Conservation (phyloP, 2,113 vertebrate genomes). For the Ictidomys tridecemlineatus region DNA sequence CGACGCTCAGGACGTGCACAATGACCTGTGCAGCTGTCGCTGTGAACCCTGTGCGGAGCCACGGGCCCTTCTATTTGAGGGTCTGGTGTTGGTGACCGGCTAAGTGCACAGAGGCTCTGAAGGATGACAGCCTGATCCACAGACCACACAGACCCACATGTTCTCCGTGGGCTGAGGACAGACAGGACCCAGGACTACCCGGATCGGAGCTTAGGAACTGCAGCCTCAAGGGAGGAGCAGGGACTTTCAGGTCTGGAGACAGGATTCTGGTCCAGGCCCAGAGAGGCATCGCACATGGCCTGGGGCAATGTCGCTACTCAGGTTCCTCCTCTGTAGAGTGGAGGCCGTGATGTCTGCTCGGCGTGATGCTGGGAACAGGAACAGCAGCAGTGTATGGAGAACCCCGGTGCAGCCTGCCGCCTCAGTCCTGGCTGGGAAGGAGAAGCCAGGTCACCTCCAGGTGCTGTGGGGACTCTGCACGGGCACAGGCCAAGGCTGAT, state of each 20-base stretch:
- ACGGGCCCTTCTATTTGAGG: background rate
- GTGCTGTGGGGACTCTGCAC: fast-evolving
- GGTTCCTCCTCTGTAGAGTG: background rate
- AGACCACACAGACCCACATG: no score
- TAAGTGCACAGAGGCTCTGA: background rate
- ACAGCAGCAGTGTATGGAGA: fast-evolving
- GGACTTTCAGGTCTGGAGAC: background rate
- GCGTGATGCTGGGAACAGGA: background rate
- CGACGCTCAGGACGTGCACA: background rate
- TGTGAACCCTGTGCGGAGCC: no score
- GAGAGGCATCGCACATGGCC: background rate
- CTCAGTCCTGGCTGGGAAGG: background rate
- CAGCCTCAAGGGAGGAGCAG: fast-evolving
- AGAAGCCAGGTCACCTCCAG: background rate
- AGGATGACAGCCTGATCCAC: background rate
- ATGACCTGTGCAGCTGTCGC: background rate
- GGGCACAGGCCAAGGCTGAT: fast-evolving
- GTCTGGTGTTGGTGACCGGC: background rate
- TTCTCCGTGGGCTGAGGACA: background rate
- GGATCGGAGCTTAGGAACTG: background rate
- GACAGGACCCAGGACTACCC: fast-evolving
- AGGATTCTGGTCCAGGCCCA: background rate
- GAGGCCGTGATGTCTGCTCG: background rate
- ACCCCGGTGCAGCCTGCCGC: background rate
- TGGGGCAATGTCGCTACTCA: background rate